Evolutionary conservation across 1,140 invertebrate genomes (phyloP).

Genomic region (Drosophila nannoptera): DNA sequence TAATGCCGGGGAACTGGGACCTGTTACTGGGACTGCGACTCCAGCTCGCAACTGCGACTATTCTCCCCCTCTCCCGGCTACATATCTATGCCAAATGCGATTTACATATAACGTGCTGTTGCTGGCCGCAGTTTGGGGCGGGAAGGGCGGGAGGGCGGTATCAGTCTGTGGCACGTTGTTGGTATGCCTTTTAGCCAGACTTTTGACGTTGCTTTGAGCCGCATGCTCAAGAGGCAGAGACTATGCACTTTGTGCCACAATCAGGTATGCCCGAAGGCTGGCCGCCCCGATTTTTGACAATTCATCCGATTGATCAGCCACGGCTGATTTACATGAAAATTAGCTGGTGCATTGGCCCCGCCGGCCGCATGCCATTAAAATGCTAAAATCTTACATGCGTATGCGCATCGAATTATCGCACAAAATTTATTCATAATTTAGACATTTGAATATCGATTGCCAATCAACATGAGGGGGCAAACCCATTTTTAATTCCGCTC

Average conservation of each 20-base stretch:
- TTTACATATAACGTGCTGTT: conserved; percentile 71
- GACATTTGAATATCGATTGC: neutral
- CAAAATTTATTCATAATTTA: conserved; percentile 47
- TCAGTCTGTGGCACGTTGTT: neutral
- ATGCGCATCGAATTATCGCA: conserved; percentile 51
- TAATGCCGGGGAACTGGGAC: conserved; percentile 45
- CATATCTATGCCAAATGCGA: conserved; percentile 75
- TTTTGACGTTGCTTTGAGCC: conserved; percentile 34
- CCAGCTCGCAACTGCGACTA: conserved; percentile 3
- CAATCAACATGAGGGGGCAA: conserved; percentile 54
- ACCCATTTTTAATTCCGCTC: conserved; percentile 10
- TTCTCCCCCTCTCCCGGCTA: conserved; percentile 48
- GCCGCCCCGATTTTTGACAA: no score
- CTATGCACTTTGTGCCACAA: conserved; percentile 47
- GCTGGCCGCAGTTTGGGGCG: no score
- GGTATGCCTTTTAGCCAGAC: conserved; percentile 60
- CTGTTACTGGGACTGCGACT: conserved; percentile 22
- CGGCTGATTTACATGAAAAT: conserved; percentile 68
- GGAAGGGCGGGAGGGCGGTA: no score
- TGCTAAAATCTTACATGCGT: conserved; percentile 71
- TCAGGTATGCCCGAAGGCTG: conserved; percentile 42
- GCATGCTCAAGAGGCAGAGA: neutral
- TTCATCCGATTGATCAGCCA: conserved; percentile 12
- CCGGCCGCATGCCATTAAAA: conserved; percentile 59
- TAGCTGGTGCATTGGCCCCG: conserved; percentile 46